Percentiles rank a stretch among this genome's conserved stretches.
phyloP scores from a whole-genome alignment of 2,888 invertebrate species.

The Bellardia bayeri region DNA sequence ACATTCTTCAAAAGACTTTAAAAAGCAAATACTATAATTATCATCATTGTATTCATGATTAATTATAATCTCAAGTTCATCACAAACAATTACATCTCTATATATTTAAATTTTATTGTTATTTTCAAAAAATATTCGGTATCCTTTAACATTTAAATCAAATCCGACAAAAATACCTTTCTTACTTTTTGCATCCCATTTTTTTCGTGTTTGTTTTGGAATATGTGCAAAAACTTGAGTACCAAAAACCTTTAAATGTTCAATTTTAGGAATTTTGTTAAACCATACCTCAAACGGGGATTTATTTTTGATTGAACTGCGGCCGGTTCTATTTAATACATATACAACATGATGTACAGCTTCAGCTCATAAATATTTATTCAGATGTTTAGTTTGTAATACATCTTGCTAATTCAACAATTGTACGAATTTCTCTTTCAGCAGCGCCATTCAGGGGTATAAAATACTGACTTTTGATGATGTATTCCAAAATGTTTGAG shows the following conservation, averaged over 20 bases:
- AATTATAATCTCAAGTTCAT: not conserved
- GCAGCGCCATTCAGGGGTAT: no score
- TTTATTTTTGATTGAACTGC: conserved; percentile 15
- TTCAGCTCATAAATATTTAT: conserved; percentile 16
- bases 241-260: conserved; percentile 18
- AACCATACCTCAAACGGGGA: conserved; percentile 14
- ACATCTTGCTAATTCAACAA: no score
- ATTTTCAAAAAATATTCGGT: not conserved
- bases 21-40: not conserved
- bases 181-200: conserved; percentile 29
- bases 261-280: conserved; percentile 14
- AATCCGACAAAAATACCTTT: conserved; percentile 77
- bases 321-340: conserved; percentile 11
- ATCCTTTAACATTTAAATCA: conserved; percentile 77
- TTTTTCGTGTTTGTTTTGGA: not conserved
- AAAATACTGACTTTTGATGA: no score
- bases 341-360: conserved; percentile 39
- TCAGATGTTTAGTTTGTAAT: conserved; percentile 39
- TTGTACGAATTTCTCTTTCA: no score
- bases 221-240: conserved; percentile 16
- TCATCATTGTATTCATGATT: not conserved
- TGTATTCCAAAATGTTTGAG: no score
- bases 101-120: not conserved
- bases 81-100: not conserved
- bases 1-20: not conserved